Evolutionary conservation across 37 sponge, comb jelly and placozoan genomes (phyloP).

Genomic region (Tethya wilhelma): DNA sequence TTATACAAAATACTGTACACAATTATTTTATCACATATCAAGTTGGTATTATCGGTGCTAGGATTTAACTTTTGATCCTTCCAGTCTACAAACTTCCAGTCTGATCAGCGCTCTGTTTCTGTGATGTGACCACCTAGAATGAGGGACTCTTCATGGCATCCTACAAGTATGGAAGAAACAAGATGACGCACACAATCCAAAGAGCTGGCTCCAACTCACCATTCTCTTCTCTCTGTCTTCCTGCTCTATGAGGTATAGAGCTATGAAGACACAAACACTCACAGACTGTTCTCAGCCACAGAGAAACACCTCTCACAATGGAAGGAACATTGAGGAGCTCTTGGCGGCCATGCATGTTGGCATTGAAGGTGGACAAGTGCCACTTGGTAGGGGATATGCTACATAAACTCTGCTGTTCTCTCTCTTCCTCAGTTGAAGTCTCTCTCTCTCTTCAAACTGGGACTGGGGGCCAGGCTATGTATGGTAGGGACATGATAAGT

Average conservation of each 20-base stretch:
- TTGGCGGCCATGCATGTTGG: constrained; percentile 52
- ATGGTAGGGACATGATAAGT: too few relatives aligned
- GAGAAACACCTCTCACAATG: constrained; percentile 65
- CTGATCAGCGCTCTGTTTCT: constrained; percentile 25
- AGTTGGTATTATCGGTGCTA: too few relatives aligned
- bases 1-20: constrained; percentile 16
- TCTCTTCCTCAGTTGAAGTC: too few relatives aligned
- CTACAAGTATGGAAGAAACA: too few relatives aligned
- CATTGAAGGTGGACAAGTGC: constrained; percentile 32
- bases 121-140: not conserved
- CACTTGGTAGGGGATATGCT: too few relatives aligned
- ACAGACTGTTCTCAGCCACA: constrained; percentile 51
- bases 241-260: constrained; percentile 37
- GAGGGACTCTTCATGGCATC: constrained; percentile 27
- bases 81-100: too few relatives aligned
- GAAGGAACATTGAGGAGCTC: constrained; percentile 64
- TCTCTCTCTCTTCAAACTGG: too few relatives aligned
- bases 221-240: constrained; percentile 30
- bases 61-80: constrained; percentile 25
- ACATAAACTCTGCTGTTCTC: too few relatives aligned
- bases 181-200: too few relatives aligned
- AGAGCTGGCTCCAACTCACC: too few relatives aligned
- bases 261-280: constrained; percentile 34
- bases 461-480: too few relatives aligned
- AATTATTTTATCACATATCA: too few relatives aligned